Base-by-base conservation (phyloP, 2,797 vertebrate genomes). In the Tenualosa ilisha region DNA sequence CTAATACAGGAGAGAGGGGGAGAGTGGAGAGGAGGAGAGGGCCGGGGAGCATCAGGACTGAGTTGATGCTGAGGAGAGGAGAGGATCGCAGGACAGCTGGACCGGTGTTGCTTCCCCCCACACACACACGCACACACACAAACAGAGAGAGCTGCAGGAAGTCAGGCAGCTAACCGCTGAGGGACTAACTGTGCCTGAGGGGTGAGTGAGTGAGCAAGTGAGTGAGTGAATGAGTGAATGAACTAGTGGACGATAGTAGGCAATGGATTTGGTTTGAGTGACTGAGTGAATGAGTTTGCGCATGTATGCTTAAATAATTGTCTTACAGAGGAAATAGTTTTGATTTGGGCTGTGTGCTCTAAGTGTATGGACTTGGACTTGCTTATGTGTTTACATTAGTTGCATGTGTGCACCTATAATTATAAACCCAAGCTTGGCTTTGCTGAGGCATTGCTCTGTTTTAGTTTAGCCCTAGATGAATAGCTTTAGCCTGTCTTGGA, bases 21-120 rank as follows among this genome's bases (percentile, higher is more conserved):
- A 40, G 65, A 24, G 11, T 15, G 12, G 26, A 72, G 40, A 12
- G 12, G 72, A 46, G 72, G 85, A 88, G 81, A 65, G 81, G 82
- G 54, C 54, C 4, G 88, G 86, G 84, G 86, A 63, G n/a, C 56
- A n/a, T 8, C 59, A 86, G 84, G 84, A 86, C 85, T 89, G 86
- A 82, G 72, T 84, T 85, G 83, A 85, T 86, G 83, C 85, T 89
- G 87, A 84, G 59, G 26, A 87, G 88, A 90, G 85, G 90, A 86
- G 83, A 87, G 86, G 82, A 86, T 85, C 49, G 85, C 75, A 84
- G 91, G 87, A 46, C 72, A 79, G 72, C 72, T 79, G 40, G 72
- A 79, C 37, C 40, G 43, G 4, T 3, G 72, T 40, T 79, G 17
- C 20, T 37, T 22, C 54, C 20, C 20, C 17, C 15, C 31, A 63